phyloP scores from a whole-genome alignment of 2,888 invertebrate genomes.

The Teleiodes luculella region DNA sequence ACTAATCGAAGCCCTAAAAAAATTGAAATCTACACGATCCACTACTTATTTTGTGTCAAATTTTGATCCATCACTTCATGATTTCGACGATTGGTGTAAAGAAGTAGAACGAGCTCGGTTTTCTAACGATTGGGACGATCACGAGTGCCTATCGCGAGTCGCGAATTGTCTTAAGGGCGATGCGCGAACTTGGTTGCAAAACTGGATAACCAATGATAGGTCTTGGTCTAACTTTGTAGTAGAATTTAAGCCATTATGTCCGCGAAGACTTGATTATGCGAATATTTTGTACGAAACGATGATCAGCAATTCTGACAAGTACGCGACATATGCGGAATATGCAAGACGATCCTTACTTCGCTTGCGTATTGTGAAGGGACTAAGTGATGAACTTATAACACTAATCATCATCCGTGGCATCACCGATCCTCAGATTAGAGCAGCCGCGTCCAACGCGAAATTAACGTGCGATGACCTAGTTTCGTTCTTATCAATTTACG shows the following conservation, averaged over 20 bases:
- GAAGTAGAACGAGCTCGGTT: slow-evolving; percentile 17
- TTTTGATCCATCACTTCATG: slow-evolving; percentile 1
- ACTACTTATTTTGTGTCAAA: background rate
- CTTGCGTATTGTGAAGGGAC: slow-evolving; percentile 19
- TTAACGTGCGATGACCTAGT: slow-evolving; percentile 15
- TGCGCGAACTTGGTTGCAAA: slow-evolving; percentile 23
- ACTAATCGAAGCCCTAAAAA: background rate
- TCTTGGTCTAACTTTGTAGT: slow-evolving; percentile 19
- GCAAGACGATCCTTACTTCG: slow-evolving; percentile 22
- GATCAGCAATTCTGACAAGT: slow-evolving; percentile 21
- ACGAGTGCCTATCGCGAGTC: slow-evolving; percentile 23
- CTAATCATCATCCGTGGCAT: slow-evolving; percentile 21
- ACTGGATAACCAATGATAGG: slow-evolving; percentile 24
- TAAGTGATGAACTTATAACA: slow-evolving; percentile 21
- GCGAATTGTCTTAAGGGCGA: slow-evolving; percentile 23
- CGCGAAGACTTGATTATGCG: slow-evolving; percentile 20
- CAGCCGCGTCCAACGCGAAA: slow-evolving; percentile 19
- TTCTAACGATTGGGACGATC: slow-evolving; percentile 21
- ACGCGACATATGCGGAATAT: slow-evolving; percentile 24
- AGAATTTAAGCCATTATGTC: slow-evolving; percentile 20
- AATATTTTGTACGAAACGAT: slow-evolving; percentile 23
- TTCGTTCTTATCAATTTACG: slow-evolving; percentile 18
- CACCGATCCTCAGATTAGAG: too few species aligned
- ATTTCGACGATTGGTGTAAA: background rate
- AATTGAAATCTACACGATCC: background rate